A percentile compares a stretch with the other conserved stretches of the same genome.
Conservation (phyloP, 2,113 vertebrate genomes). For the Romanogobio albipinnatus region DNA sequence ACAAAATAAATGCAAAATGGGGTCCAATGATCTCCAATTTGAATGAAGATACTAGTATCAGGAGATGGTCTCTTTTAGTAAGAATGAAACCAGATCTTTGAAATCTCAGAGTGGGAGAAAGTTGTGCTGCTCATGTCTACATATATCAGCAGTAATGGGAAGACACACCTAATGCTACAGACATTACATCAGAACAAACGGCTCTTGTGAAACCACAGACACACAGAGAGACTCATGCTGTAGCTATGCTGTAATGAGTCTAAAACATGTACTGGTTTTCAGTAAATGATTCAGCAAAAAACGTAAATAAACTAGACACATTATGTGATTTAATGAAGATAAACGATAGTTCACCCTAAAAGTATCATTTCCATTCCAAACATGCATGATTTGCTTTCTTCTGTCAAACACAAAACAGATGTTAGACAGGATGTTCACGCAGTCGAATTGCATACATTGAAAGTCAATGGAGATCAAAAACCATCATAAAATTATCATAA, state of each 20-base stretch:
- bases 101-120: not conserved
- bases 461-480: no score
- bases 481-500: no score
- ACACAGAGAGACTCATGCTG: not conserved
- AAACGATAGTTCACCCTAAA: no score
- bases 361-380: no score
- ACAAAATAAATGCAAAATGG: not conserved
- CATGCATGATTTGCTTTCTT: no score
- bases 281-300: not conserved
- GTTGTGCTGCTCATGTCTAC: not conserved
- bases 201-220: slow-evolving; percentile 15
- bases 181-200: slow-evolving; percentile 26
- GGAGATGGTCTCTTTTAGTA: not conserved
- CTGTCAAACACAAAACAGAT: no score
- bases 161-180: slow-evolving; percentile 31
- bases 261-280: not conserved
- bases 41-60: not conserved
- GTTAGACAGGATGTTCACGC: no score
- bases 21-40: no score
- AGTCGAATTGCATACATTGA: no score
- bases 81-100: not conserved
- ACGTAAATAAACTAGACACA: not conserved
- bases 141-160: slow-evolving; percentile 16
- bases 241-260: not conserved
- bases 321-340: no score